Base-by-base conservation (phyloP, 2,888 invertebrate species). In the Amblyjoppa fuscipennis region DNA sequence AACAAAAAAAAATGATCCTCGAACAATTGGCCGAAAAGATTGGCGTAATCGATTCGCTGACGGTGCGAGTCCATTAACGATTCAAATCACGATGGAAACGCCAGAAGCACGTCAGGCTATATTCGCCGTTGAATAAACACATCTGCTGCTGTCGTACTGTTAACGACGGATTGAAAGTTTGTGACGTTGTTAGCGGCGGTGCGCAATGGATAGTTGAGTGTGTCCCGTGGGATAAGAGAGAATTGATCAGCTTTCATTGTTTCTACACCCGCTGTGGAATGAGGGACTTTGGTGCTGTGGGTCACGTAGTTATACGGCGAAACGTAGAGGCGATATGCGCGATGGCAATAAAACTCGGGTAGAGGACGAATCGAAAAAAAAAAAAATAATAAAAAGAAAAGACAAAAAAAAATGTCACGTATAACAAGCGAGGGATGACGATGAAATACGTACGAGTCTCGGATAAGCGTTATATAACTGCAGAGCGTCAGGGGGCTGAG, bases 241-340 rank as follows among this genome's bases (percentile, higher is more conserved):
- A 83, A 83, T 83, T 73, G 83, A 83, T 83, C 66, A 83, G 73
- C 71, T 74, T n/a, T 56, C 28, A 83, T 83, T 78, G 77, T 83
- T 34, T 59, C 51, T n/a, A 28, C 59, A 28, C 4, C 28, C 11
- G 11, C 25, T 11, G 28, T 59, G 59, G 28, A 20, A 28, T 5
- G 59, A 28, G 59, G 59, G 7, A 59, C 59, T 59, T 59, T 28
- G 13, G 59, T 25, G 59, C 28, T 41, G 45, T 20, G 51, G 66
- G 20, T 74, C 68, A 9, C 28, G 25, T 38, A 20, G 53, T 45
- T 74, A 68, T 41, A 41, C 34, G 11, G 28, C 45, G 25, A 41
- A 61, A 70, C 31, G 45, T 56, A 31, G 34, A 31, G 38, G 20
- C 56, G 25, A 59, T 3, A 25, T 4, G 56, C 25, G 3, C 28